These are phyloP conservation scores for Minunthozetes semirufus DNA, from an alignment of 2,888 invertebrate species.

Conservation along the genomic window DNA sequence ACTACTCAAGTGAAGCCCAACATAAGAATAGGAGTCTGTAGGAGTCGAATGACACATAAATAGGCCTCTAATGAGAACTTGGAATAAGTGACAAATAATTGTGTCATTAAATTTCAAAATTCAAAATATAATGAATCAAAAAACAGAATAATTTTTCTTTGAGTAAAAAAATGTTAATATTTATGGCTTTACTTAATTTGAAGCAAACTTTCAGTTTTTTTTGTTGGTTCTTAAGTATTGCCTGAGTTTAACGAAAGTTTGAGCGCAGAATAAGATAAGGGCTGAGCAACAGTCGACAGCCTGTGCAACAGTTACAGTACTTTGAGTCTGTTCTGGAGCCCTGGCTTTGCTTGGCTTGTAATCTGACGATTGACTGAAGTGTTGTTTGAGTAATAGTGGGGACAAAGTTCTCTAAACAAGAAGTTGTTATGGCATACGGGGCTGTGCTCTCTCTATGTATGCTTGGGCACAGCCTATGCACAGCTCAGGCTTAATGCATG, in stretches of 20 bases:
- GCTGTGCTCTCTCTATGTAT: not conserved
- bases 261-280: not conserved
- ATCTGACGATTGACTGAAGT: conserved; percentile 5
- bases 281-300: not conserved
- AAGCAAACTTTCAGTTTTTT: too few relatives aligned
- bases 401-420: conserved; percentile 25
- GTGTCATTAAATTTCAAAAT: not conserved
- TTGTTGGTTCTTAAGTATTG: too few relatives aligned
- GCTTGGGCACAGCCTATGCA: not conserved
- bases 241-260: not conserved
- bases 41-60: not conserved
- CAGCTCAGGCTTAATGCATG: not conserved
- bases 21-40: not conserved
- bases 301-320: not conserved
- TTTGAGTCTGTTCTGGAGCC: not conserved
- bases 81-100: not conserved
- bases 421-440: not conserved
- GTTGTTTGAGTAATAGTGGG: conserved; percentile 19
- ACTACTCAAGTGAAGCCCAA: not conserved
- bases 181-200: too few relatives aligned
- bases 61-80: not conserved
- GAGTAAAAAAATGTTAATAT: too few relatives aligned
- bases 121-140: not conserved
- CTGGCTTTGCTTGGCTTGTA: conserved; percentile 4
- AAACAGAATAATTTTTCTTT: too few relatives aligned